phyloP scores from a whole-genome alignment of 2,888 invertebrate species.

The Zaprionus lineosus region DNA sequence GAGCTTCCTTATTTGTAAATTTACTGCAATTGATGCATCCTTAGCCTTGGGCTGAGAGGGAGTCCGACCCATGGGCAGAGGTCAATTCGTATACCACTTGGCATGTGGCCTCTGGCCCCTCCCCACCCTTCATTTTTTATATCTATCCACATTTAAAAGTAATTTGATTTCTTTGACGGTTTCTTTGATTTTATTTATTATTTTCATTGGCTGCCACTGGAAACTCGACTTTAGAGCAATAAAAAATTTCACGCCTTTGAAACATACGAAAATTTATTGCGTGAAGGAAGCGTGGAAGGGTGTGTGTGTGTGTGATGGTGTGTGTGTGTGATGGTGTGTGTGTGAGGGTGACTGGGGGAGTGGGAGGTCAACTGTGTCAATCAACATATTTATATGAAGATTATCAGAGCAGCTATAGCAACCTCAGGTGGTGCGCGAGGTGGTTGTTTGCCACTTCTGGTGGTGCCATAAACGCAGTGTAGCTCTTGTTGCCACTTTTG shows the following conservation, averaged over 20 bases:
- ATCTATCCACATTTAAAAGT: constrained; percentile 36
- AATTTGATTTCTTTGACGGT: constrained; percentile 4
- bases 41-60: too few relatives aligned
- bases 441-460: constrained; percentile 39
- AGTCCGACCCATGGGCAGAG: too few relatives aligned
- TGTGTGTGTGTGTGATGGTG: constrained; percentile 3
- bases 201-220: constrained; percentile 37
- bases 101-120: background rate
- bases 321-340: constrained; percentile 1
- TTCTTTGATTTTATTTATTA: constrained; percentile 17
- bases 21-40: too few relatives aligned
- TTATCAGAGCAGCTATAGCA: constrained; percentile 63
- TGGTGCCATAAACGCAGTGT: constrained; percentile 6
- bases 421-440: constrained; percentile 63
- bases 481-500: constrained; percentile 1
- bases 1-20: too few relatives aligned
- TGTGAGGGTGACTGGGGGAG: background rate
- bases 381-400: constrained; percentile 63
- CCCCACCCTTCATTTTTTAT: constrained; percentile 6
- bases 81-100: too few relatives aligned
- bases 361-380: constrained; percentile 38
- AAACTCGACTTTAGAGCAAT: constrained; percentile 58
- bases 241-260: constrained; percentile 72
- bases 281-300: background rate
- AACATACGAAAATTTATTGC: constrained; percentile 10